Evolutionary conservation across 2,888 invertebrate species (phyloP).

Genomic region (Adelphocoris suturalis): DNA sequence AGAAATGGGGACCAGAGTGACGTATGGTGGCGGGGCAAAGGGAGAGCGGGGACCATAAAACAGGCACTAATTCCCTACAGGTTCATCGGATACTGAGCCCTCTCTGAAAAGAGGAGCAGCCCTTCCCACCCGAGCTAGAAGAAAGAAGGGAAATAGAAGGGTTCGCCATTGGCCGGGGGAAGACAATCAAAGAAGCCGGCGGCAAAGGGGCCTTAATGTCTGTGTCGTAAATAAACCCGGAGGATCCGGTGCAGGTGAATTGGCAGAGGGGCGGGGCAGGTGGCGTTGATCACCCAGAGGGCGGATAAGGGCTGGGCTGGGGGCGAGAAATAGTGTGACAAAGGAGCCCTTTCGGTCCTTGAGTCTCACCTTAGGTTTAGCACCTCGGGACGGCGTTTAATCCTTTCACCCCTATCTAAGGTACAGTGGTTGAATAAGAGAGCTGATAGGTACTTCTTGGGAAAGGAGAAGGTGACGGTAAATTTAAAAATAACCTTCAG

Average conservation of each 20-base stretch:
- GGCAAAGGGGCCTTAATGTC: slow-evolving; percentile 40
- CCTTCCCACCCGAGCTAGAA: not conserved
- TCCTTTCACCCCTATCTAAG: slow-evolving; percentile 28
- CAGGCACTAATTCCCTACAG: slow-evolving; percentile 61
- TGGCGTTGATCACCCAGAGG: slow-evolving; percentile 33
- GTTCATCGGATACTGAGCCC: slow-evolving; percentile 43
- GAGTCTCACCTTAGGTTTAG: slow-evolving; percentile 40
- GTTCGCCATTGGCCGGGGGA: not conserved
- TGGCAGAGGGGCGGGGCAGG: not conserved
- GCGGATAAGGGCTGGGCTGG: not conserved
- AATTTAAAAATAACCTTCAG: no score
- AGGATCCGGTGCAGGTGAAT: not conserved
- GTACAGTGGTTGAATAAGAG: not conserved
- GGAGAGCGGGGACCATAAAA: slow-evolving; percentile 27
- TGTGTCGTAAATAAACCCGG: slow-evolving; percentile 39
- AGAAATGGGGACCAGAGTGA: slow-evolving; percentile 12
- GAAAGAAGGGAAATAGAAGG: not conserved
- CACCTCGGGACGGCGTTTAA: slow-evolving; percentile 15
- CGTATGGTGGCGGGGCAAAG: not conserved
- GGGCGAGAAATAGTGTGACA: slow-evolving; percentile 24
- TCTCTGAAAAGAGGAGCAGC: not conserved
- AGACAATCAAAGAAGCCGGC: slow-evolving; percentile 47
- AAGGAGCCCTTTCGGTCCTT: not conserved
- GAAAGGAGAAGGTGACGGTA: no score
- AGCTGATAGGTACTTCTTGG: not conserved